Percentiles rank a stretch among this genome's conserved stretches.
These are phyloP conservation scores for Mormyrus hasselquistii DNA, from an alignment of 2,797 vertebrate species.

Conservation along the genomic window DNA sequence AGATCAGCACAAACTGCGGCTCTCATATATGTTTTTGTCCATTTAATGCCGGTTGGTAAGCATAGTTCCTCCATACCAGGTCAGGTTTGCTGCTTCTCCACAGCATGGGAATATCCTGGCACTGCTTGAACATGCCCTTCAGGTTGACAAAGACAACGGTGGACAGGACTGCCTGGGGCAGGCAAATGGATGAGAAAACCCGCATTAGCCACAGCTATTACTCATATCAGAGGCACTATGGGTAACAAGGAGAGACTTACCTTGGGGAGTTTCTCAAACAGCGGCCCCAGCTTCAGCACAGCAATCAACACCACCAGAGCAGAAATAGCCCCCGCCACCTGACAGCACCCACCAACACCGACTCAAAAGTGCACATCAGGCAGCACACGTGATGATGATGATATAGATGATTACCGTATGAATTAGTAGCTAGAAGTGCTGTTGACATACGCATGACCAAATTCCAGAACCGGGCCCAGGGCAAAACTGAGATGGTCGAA, in stretches of 20 bases:
- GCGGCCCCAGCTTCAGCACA: conserved; percentile 81
- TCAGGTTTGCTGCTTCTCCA: conserved; percentile 81
- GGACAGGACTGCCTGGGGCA: conserved; percentile 77
- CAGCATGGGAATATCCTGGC: conserved; percentile 65
- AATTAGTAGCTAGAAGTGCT: not conserved
- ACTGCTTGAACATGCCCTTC: conserved; percentile 89
- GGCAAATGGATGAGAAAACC: conserved; percentile 17
- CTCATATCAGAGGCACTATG: not conserved
- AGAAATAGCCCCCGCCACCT: conserved; percentile 79
- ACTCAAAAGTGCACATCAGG: not conserved
- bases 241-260: conserved; percentile 47
- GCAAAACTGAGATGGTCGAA: not conserved
- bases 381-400: not conserved
- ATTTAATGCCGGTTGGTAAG: not conserved
- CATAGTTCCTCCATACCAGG: conserved; percentile 66
- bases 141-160: conserved; percentile 80
- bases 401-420: not conserved
- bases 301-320: conserved; percentile 82
- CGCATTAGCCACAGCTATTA: not conserved
- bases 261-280: conserved; percentile 87
- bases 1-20: not conserved
- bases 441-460: not conserved
- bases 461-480: not conserved
- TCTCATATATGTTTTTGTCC: not conserved
- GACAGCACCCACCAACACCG: conserved; percentile 18